These are phyloP conservation scores for Philypnodon macrostomus DNA, from an alignment of 2,797 vertebrate species.

Conservation along the genomic window DNA sequence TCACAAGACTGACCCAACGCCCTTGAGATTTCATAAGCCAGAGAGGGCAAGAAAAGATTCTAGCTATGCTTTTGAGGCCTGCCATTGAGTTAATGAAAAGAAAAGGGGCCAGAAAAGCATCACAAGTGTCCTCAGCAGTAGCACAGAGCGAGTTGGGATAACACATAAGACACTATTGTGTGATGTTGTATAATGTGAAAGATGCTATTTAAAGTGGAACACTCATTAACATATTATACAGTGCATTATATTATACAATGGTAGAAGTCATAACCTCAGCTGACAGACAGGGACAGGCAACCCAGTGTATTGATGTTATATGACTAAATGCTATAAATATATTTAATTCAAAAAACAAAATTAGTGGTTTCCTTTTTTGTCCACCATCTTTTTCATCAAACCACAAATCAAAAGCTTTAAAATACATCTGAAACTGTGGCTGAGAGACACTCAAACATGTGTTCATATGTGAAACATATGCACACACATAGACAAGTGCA, in stretches of 20 bases:
- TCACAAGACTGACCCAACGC: conserved; percentile 1
- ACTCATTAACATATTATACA: conserved; percentile 22
- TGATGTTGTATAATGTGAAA: conserved; percentile 17
- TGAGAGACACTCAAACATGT: too few relatives aligned
- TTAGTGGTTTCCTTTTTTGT: too few relatives aligned
- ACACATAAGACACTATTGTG: conserved; percentile 23
- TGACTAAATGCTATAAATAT: not conserved
- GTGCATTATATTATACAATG: conserved; percentile 30
- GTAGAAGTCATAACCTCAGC: conserved; percentile 7
- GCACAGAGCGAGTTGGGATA: conserved; percentile 15
- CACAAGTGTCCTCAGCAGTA: conserved; percentile 28
- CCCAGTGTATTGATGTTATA: conserved; percentile 5
- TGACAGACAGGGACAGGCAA: too few relatives aligned
- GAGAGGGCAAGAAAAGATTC: conserved; percentile 15
- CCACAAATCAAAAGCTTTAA: too few relatives aligned
- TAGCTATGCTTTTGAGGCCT: conserved; percentile 28
- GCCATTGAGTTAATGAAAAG: conserved; percentile 36
- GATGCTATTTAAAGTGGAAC: conserved; percentile 28
- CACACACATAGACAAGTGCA: too few relatives aligned
- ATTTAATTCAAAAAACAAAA: too few relatives aligned
- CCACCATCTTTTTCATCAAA: too few relatives aligned
- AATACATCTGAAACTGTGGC: too few relatives aligned
- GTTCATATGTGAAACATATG: too few relatives aligned
- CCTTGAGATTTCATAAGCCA: conserved; percentile 17
- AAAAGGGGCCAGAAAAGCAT: conserved; percentile 22